Evolutionary conservation across 2,113 vertebrate species (phyloP).

Genomic region (Ovis canadensis): DNA sequence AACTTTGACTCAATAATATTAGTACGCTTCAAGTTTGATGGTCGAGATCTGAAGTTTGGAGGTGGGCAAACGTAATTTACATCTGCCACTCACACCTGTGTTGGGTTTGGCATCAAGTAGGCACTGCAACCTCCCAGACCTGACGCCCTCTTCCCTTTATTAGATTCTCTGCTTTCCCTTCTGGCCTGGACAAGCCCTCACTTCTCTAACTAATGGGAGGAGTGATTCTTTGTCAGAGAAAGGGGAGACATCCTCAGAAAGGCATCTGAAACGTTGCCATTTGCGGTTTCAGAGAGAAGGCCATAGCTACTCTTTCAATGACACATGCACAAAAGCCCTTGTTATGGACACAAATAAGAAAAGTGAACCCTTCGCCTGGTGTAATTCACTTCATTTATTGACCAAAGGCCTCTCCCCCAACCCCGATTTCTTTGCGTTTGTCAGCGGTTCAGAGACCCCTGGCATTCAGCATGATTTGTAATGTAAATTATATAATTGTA

Average conservation of each 20-base stretch:
- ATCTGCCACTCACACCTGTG: neutral
- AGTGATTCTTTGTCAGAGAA: conserved; percentile 40
- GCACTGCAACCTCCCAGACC: neutral
- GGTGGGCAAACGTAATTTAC: neutral
- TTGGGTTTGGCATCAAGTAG: neutral
- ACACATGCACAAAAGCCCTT: conserved; percentile 75
- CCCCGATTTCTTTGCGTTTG: conserved; percentile 71
- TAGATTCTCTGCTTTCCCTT: neutral
- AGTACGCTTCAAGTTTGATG: neutral
- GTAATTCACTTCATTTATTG: conserved; percentile 93
- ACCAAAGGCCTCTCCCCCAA: conserved; percentile 72
- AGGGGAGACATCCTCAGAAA: conserved; percentile 53
- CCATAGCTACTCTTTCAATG: conserved; percentile 64
- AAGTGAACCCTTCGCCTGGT: conserved; percentile 86
- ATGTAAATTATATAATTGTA: conserved; percentile 98
- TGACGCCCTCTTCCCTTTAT: neutral
- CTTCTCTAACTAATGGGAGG: neutral
- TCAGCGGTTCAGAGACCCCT: conserved; percentile 89
- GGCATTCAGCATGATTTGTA: conserved; percentile 98
- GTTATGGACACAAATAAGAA: conserved; percentile 75
- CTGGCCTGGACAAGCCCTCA: neutral
- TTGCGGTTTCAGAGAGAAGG: conserved; percentile 49
- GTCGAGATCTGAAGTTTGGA: neutral
- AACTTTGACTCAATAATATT: neutral
- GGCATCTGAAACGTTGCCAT: conserved; percentile 44